Conservation (phyloP, 2,113 vertebrate genomes). For the Austrofundulus limnaeus region DNA sequence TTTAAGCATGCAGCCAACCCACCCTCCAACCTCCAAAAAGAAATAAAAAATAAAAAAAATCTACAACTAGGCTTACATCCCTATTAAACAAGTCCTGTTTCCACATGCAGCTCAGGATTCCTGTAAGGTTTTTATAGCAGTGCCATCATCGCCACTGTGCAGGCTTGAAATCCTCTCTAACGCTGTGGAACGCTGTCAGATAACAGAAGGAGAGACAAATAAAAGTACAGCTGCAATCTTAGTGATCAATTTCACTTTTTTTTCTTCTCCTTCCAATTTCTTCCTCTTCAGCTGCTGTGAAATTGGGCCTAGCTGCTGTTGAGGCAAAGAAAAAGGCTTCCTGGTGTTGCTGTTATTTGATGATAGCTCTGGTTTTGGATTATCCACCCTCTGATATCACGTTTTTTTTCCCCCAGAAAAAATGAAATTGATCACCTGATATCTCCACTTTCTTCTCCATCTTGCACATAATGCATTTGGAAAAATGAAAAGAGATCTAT, state of each 20-base stretch:
- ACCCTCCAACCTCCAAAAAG: too few species aligned
- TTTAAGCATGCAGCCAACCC: too few species aligned
- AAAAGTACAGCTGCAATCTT: conserved; percentile 86
- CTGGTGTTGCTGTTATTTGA: conserved; percentile 68
- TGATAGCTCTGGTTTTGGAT: conserved; percentile 79
- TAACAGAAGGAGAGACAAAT: conserved; percentile 81
- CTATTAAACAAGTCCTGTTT: background rate
- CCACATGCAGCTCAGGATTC: conserved; percentile 10
- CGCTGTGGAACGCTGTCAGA: conserved; percentile 73
- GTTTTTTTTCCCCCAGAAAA: conserved; percentile 51
- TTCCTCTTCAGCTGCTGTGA: conserved; percentile 82
- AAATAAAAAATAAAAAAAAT: background rate
- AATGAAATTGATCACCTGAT: conserved; percentile 73
- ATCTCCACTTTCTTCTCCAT: conserved; percentile 37
- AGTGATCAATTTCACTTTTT: conserved; percentile 86
- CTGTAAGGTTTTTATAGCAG: conserved; percentile 23
- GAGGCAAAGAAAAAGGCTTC: conserved; percentile 80
- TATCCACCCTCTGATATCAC: conserved; percentile 63
- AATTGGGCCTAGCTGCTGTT: conserved; percentile 83
- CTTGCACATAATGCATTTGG: conserved; percentile 39
- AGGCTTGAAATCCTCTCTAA: conserved; percentile 75
- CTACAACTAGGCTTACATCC: background rate
- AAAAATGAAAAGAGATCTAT: conserved; percentile 50
- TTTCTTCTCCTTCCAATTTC: conserved; percentile 82
- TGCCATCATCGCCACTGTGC: conserved; percentile 73